phyloP scores from a whole-genome alignment of 2,797 vertebrate genomes.

The Gallinago stenura region DNA sequence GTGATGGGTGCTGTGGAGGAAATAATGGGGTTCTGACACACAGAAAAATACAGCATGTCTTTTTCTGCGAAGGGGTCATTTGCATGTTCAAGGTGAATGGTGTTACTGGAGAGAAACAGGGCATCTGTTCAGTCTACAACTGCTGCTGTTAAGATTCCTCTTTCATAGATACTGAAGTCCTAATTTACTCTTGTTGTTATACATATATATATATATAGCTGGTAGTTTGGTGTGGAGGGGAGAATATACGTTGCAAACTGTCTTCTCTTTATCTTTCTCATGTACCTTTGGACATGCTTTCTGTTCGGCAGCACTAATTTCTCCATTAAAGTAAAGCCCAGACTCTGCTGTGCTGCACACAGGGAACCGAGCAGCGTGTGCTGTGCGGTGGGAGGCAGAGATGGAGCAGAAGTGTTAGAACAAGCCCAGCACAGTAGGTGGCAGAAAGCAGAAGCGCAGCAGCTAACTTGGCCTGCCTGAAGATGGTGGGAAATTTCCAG shows the following conservation, averaged over 20 bases:
- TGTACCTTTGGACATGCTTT: background rate
- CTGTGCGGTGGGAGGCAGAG: background rate
- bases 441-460: background rate
- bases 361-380: background rate
- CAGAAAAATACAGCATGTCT: background rate
- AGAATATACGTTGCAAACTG: background rate
- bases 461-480: background rate
- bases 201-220: background rate
- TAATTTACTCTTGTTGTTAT: background rate
- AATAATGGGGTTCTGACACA: constrained; percentile 4
- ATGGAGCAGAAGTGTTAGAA: background rate
- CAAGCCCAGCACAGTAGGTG: background rate
- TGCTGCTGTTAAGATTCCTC: background rate
- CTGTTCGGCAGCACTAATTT: background rate
- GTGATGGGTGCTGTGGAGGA: background rate
- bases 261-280: background rate
- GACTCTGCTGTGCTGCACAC: background rate
- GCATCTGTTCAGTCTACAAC: background rate
- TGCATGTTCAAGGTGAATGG: constrained; percentile 10
- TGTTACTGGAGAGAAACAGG: background rate
- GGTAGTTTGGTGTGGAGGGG: background rate
- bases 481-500: background rate
- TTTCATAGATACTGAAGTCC: background rate
- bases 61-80: background rate
- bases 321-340: background rate